phyloP scores from a whole-genome alignment of 2,113 vertebrate species.

The Glaucomys volans region DNA sequence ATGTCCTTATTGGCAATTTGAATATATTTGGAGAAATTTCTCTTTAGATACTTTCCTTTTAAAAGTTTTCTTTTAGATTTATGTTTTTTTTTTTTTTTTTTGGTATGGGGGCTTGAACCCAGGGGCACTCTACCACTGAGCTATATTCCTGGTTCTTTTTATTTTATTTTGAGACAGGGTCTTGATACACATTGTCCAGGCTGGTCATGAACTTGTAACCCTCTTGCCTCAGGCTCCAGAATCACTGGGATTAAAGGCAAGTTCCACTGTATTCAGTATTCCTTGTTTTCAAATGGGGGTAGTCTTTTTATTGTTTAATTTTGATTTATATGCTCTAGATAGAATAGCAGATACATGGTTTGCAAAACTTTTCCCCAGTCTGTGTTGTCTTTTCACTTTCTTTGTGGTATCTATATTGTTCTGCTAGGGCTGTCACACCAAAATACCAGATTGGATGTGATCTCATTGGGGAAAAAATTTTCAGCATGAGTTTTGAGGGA shows the following conservation, averaged over 20 bases:
- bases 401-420: background rate
- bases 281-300: background rate
- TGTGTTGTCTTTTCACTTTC: background rate
- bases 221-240: too few relatives aligned
- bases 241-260: too few relatives aligned
- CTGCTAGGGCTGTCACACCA: background rate
- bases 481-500: background rate
- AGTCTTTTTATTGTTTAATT: constrained; percentile 1
- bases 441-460: background rate
- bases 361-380: background rate
- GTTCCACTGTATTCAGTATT: too few relatives aligned
- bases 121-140: too few relatives aligned
- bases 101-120: too few relatives aligned
- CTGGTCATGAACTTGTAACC: too few relatives aligned
- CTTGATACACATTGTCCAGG: too few relatives aligned
- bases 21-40: background rate
- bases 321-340: background rate
- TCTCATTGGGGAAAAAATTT: background rate
- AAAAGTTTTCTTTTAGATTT: background rate
- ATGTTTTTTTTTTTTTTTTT: too few relatives aligned
- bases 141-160: too few relatives aligned
- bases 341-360: background rate
- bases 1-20: background rate
- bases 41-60: background rate
- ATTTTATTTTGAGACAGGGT: too few relatives aligned